Conservation (phyloP, 2,113 vertebrate species). For the Electrona antarctica region DNA sequence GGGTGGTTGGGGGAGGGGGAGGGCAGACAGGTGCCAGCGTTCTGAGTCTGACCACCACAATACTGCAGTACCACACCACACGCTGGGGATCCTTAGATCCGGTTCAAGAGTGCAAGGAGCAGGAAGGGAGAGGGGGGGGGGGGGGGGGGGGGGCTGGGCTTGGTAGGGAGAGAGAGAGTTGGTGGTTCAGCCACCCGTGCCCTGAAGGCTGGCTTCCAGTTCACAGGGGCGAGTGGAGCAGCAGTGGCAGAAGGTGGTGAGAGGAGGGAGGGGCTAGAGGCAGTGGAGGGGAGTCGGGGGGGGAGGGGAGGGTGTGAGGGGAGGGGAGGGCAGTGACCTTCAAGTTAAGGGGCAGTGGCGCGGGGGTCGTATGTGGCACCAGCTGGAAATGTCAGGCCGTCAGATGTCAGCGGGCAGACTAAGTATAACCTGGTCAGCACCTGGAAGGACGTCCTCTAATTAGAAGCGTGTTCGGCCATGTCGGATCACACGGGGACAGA, state of each 20-base stretch:
- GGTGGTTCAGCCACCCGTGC: background rate
- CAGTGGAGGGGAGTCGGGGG: conserved; percentile 2
- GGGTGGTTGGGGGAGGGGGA: no score
- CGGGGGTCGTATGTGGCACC: conserved; percentile 68
- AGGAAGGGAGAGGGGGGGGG: conserved; percentile 11
- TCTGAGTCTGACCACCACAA: no score
- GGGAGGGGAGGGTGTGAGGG: background rate
- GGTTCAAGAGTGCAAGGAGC: background rate
- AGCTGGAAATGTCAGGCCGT: conserved; percentile 83
- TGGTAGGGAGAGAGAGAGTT: background rate
- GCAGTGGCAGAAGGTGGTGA: background rate
- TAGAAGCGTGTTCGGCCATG: conserved; percentile 81
- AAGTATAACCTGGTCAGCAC: conserved; percentile 82
- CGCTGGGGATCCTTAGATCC: no score
- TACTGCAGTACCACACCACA: background rate
- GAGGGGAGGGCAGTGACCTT: conserved; percentile 60
- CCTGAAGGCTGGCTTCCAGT: no score
- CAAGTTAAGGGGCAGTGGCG: conserved; percentile 69
- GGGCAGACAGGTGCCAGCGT: no score
- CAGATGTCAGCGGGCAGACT: conserved; percentile 77
- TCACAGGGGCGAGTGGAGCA: background rate
- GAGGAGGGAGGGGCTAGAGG: conserved; percentile 10
- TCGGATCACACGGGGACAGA: conserved; percentile 79
- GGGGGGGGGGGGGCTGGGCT: conserved; percentile 3
- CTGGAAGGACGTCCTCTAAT: conserved; percentile 85